Conservation (phyloP, 2,888 invertebrate species). For the Hypena proboscidalis region DNA sequence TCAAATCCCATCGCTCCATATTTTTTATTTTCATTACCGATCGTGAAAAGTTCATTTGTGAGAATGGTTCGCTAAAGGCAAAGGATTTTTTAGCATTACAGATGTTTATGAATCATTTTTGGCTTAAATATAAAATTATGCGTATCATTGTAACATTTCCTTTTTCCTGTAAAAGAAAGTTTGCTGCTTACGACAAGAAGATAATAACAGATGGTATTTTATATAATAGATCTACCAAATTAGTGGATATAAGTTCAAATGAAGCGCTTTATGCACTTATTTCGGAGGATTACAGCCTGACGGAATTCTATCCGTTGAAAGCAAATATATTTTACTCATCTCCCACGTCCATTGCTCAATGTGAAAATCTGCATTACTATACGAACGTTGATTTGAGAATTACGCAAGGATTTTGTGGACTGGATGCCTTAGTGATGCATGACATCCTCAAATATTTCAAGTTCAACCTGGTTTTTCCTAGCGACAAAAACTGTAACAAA, state of each 20-base stretch:
- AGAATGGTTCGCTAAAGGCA: slow-evolving; percentile 38
- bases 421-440: slow-evolving; percentile 59
- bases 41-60: slow-evolving; percentile 41
- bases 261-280: slow-evolving; percentile 23
- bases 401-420: slow-evolving; percentile 53
- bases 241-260: slow-evolving; percentile 31
- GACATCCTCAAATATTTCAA: slow-evolving; percentile 51
- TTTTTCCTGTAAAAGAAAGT: slow-evolving; percentile 46
- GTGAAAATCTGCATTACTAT: slow-evolving; percentile 47
- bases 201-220: slow-evolving; percentile 24
- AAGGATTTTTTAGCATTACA: slow-evolving; percentile 37
- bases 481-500: slow-evolving; percentile 25
- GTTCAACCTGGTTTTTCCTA: slow-evolving; percentile 45
- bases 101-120: slow-evolving; percentile 51
- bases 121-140: slow-evolving; percentile 49
- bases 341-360: slow-evolving; percentile 56
- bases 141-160: slow-evolving; percentile 50
- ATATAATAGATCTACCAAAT: slow-evolving; percentile 54
- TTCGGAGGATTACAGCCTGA: too few relatives aligned
- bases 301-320: slow-evolving; percentile 52
- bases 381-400: slow-evolving; percentile 33
- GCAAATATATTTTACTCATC: slow-evolving; percentile 55
- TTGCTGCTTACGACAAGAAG: slow-evolving; percentile 47
- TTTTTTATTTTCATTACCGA: slow-evolving; percentile 48
- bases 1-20: slow-evolving; percentile 43